Base-by-base conservation (phyloP, 1,140 invertebrate species). In the Neodiprion lecontei region DNA sequence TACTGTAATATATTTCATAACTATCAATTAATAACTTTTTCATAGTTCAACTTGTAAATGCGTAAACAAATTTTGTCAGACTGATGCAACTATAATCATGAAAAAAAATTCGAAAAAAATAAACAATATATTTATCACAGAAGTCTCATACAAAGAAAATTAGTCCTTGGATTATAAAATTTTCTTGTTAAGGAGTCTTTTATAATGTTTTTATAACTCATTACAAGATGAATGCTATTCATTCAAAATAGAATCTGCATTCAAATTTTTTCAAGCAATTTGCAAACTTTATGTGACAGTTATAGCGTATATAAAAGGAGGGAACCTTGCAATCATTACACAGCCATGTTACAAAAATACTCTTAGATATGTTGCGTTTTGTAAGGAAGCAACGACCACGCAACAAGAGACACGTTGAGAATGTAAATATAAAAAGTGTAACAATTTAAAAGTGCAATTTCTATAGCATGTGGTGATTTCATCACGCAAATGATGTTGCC, bases 371-470 rank as follows among this genome's bases (percentile, higher is more conserved):
- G 10, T 69, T 69, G 67, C 40, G 21, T 23, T 65, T 69, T 65
- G 7, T 7, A 65, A 65, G 12, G 61, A 14, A 65, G 17, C 61
- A 7, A 7, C 21, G 10, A 23, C 28, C 7, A 40, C 4, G 9
- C 70, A 76, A 78, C 66, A 75, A 70, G 67, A 70, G 69, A 78
- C 67, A 75, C 67, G 71, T 74, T 69, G 69, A 77, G n/a, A 23
- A 73, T 79, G 69, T 78, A 82, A 76, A 80, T 76, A 79, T 76
- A 73, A 66, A 75, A 80, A 75, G 75, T 74, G 73, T 79, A 78
- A 81, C 77, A 82, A 83, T 82, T 79, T 83, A 75, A 81, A 82
- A 82, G 79, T 82, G 78, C 81, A 82, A 82, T 82, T 82, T 78
- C 72, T 76, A 78, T 76, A 74, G 78, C 73, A 74, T 76, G 74